phyloP scores from a whole-genome alignment of 2,113 vertebrate genomes.

The Sceloporus undulatus region DNA sequence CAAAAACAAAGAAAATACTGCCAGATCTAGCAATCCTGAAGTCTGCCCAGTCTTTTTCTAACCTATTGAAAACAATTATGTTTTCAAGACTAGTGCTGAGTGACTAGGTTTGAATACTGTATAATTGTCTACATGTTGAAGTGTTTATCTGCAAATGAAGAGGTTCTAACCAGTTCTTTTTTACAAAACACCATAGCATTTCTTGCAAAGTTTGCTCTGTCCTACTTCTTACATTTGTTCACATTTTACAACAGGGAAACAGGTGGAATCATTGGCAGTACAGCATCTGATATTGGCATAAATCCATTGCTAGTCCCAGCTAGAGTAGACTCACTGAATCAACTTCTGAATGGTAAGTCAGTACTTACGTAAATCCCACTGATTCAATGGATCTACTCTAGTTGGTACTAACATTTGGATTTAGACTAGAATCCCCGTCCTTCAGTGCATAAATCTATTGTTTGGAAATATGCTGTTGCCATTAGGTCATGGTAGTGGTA shows the following conservation, averaged over 20 bases:
- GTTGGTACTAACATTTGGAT: no score
- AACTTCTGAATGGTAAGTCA: no score
- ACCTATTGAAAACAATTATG: background rate
- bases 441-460: background rate
- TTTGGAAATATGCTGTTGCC: no score
- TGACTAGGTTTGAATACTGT: accelerated
- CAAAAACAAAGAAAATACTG: no score
- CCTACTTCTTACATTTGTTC: background rate
- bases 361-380: no score
- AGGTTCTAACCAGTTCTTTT: background rate
- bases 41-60: background rate
- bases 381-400: no score
- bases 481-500: background rate
- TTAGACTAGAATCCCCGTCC: background rate
- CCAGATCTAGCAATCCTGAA: no score
- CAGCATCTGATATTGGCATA: background rate
- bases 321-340: no score
- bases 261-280: background rate
- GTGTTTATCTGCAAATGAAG: background rate
- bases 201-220: constrained; percentile 3
- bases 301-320: background rate
- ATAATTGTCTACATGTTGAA: background rate
- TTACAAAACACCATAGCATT: background rate
- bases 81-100: background rate
- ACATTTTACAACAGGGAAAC: background rate